These are phyloP conservation scores for Anarhynchus alexandrinus DNA, from an alignment of 2,113 vertebrate species.

Conservation along the genomic window DNA sequence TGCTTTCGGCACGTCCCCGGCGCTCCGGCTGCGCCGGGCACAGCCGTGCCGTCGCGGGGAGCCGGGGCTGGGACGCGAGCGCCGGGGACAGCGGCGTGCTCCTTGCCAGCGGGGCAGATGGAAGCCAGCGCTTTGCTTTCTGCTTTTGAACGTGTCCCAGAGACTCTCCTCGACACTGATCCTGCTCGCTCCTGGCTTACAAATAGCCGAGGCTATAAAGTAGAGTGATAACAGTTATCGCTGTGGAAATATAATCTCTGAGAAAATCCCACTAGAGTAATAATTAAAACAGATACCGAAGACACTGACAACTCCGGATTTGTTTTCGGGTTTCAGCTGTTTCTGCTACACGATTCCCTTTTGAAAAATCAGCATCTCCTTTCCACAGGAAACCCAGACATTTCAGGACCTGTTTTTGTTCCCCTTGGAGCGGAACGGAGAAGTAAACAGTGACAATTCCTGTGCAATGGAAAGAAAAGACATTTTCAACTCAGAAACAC, in stretches of 20 bases:
- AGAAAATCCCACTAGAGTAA: conserved; percentile 24
- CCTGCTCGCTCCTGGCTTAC: background rate
- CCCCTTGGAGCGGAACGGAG: background rate
- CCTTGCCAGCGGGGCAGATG: background rate
- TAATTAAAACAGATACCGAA: conserved; percentile 15
- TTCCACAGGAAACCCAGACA: background rate
- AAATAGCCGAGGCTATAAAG: background rate
- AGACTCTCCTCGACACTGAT: fast-evolving
- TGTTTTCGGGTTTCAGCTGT: background rate
- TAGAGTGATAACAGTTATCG: background rate
- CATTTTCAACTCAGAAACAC: background rate
- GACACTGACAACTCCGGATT: background rate
- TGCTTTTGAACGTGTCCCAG: fast-evolving
- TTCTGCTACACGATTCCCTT: background rate
- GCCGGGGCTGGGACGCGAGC: fast-evolving
- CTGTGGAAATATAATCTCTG: background rate
- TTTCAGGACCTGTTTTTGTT: background rate
- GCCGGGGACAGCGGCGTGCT: fast-evolving
- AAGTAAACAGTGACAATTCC: background rate
- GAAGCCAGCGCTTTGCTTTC: fast-evolving
- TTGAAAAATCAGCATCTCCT: background rate
- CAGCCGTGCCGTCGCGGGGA: fast-evolving
- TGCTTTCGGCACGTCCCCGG: fast-evolving
- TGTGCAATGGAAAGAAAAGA: background rate
- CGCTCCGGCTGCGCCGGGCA: fast-evolving